Evolutionary conservation across 2,888 invertebrate species (phyloP), one percentile per base, ranked within the genome.

Genomic region (Drosophila paranaensis): DNA sequence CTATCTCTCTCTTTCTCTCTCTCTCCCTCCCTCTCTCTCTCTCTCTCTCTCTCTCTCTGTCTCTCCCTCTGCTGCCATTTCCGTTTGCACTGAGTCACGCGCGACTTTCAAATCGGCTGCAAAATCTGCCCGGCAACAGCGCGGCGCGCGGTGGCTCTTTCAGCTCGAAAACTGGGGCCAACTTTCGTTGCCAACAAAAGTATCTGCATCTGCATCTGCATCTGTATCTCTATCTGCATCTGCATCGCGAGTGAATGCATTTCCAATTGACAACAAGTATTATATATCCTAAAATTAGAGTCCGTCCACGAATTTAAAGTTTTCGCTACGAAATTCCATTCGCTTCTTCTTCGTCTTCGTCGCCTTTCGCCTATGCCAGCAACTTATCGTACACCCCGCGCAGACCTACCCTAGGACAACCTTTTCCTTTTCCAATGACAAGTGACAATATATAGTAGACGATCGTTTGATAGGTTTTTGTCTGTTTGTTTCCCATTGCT

Each of bases 41-140:
- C 51, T 13, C 37, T 14, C 33, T 27, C 39, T 35, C n/a, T 25
- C 14, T 35, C 2, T 20, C 16, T 33, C 60, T 39, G 33, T 42
- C 50, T 30, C 16, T 25, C 11, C 25, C 35, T 61, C 54, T 35
- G 46, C 46, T 72, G 54, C 30, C 57, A 50, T 71, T 71, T 71
- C 70, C 71, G 71, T 55, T 54, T 46, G 43, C 50, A 64, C 71
- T 85, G 85, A 85, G 77, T 88, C 88, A 85, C 69, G 67, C 71
- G 65, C 77, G 70, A 86, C 85, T 85, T 85, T 85, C 88, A 85
- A 85, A 88, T 82, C 83, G 74, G 77, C 67, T 70, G 71, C 69
- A 79, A 83, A 71, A 74, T 83, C 77, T 72, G 77, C 82, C 79
- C 65, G 86, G 82, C 86, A 83, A 83, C 82, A 83, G 86, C 74